Percentiles rank a stretch among this genome's conserved stretches.
Evolutionary conservation across 2,888 invertebrate species (phyloP).

Genomic region (Ornithoptera priamus): DNA sequence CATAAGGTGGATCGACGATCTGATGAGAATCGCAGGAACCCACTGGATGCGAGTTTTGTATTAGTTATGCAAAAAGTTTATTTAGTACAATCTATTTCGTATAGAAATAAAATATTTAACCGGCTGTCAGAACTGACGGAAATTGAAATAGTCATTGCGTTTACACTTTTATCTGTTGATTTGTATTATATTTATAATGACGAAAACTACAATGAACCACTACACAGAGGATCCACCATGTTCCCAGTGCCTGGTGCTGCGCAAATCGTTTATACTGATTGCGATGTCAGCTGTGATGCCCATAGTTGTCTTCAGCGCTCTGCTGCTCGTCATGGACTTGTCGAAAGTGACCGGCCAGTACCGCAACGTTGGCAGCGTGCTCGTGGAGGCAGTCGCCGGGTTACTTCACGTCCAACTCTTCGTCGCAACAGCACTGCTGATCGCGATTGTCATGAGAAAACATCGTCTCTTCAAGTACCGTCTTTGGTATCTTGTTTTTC

Average conservation of each 20-base stretch:
- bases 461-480: slow-evolving; percentile 50
- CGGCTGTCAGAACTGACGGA: slow-evolving; percentile 15
- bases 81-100: not conserved
- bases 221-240: slow-evolving; percentile 51
- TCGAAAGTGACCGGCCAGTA: slow-evolving; percentile 38
- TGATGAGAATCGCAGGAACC: too few relatives aligned
- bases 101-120: not conserved
- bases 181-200: slow-evolving; percentile 9
- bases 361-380: slow-evolving; percentile 38
- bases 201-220: slow-evolving; percentile 48
- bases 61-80: not conserved
- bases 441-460: slow-evolving; percentile 49
- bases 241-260: slow-evolving; percentile 49
- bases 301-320: slow-evolving; percentile 52
- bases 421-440: slow-evolving; percentile 52
- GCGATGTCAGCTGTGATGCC: slow-evolving; percentile 59
- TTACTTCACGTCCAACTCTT: slow-evolving; percentile 57
- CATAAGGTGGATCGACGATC: too few relatives aligned
- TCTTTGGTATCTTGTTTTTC: slow-evolving; percentile 55
- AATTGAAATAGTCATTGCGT: not conserved
- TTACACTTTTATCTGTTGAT: not conserved
- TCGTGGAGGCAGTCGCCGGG: slow-evolving; percentile 55
- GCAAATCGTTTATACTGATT: slow-evolving; percentile 50
- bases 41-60: too few relatives aligned
- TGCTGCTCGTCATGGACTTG: slow-evolving; percentile 45